Conservation (phyloP, 2,888 invertebrate genomes). For the Metallyticus violacea region DNA sequence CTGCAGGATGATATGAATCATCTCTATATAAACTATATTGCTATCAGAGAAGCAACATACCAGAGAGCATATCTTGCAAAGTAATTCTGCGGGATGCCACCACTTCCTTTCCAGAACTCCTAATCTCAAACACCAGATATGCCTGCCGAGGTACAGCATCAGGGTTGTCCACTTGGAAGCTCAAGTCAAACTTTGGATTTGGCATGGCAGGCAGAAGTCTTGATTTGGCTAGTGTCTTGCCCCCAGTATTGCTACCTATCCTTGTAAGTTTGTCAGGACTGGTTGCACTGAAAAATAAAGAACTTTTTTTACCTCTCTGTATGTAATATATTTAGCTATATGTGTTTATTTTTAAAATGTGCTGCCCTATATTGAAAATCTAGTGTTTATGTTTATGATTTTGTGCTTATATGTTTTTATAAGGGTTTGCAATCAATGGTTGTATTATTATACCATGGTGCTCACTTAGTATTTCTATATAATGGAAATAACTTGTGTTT, state of each 20-base stretch:
- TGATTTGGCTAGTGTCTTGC: slow-evolving; percentile 50
- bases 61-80: slow-evolving; percentile 47
- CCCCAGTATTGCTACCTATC: slow-evolving; percentile 28
- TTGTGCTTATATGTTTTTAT: no score
- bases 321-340: no score
- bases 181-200: slow-evolving; percentile 48
- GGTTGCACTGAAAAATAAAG: slow-evolving; percentile 12
- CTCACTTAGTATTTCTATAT: no score
- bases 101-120: slow-evolving; percentile 49
- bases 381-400: background rate
- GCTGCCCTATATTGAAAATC: no score
- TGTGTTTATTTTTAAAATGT: no score
- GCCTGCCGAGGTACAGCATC: slow-evolving; percentile 48
- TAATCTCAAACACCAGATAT: slow-evolving; percentile 49
- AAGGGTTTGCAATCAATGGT: background rate
- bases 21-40: no score
- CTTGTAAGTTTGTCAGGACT: slow-evolving; percentile 27
- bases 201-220: slow-evolving; percentile 47
- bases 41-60: slow-evolving; percentile 38
- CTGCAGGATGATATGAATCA: no score
- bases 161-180: slow-evolving; percentile 47
- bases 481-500: no score
- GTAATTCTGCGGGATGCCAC: slow-evolving; percentile 48
- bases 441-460: background rate
- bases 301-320: no score